Conservation (phyloP, 2,113 vertebrate genomes). For the zebrafish (Danio rerio) region GRCz12tu NC_133191.1:31801501-31802000, state of each 20-base stretch:
- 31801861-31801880: constrained; percentile 67
- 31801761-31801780: not conserved
- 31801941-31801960: constrained; percentile 73
- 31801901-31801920: constrained; percentile 76
- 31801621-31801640: no score
- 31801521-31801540: no score
- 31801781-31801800: not conserved
- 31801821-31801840: not conserved
- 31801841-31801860: constrained; percentile 72
- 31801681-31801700: not conserved
- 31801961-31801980: not conserved
- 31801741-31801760: constrained; percentile 3
- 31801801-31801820: not conserved
- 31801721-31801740: not conserved
- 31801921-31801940: constrained; percentile 67
- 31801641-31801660: not conserved
- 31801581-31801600: no score
- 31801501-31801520: no score
- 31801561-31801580: no score
- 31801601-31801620: no score
- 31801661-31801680: not conserved
- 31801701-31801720: not conserved
- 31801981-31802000: not conserved
- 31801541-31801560: no score
- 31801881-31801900: constrained; percentile 70